Percentiles rank a stretch among this genome's conserved stretches.
phyloP scores from a whole-genome alignment of 2,888 invertebrate species.

The Ctena decussata region DNA sequence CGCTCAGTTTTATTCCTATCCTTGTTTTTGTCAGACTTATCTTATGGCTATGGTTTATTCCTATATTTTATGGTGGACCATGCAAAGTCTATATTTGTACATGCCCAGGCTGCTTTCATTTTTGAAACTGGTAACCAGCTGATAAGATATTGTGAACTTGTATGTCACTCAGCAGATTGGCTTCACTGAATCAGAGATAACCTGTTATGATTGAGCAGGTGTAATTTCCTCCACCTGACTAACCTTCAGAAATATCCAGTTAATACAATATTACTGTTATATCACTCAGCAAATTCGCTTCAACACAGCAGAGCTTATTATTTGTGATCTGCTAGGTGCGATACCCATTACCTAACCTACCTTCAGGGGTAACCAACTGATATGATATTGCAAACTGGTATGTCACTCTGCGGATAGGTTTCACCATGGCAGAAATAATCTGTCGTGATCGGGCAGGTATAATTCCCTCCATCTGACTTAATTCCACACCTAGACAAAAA shows the following conservation, averaged over 20 bases:
- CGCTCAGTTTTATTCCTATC: too few relatives aligned
- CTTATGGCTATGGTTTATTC: too few relatives aligned
- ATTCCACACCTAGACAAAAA: slow-evolving; percentile 77
- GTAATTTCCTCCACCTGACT: slow-evolving; percentile 78
- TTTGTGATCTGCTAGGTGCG: too few relatives aligned
- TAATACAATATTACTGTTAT: too few relatives aligned
- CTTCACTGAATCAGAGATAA: slow-evolving; percentile 78
- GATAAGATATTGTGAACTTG: slow-evolving; percentile 85
- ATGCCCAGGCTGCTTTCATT: too few relatives aligned
- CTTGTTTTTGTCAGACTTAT: too few relatives aligned
- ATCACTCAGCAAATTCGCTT: too few relatives aligned
- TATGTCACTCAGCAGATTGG: slow-evolving; percentile 82
- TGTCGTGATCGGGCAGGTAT: slow-evolving; percentile 84
- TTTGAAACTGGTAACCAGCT: slow-evolving; percentile 83
- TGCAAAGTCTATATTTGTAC: too few relatives aligned
- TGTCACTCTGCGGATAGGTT: slow-evolving; percentile 79
- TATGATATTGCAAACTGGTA: slow-evolving; percentile 86
- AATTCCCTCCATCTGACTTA: slow-evolving; percentile 78
- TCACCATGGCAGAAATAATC: slow-evolving; percentile 78
- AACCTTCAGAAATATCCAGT: slow-evolving; percentile 78
- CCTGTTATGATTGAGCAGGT: slow-evolving; percentile 83
- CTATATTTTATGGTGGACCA: too few relatives aligned
- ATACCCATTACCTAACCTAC: too few relatives aligned
- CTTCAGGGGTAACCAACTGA: slow-evolving; percentile 82
- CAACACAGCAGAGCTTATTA: too few relatives aligned